phyloP scores from a whole-genome alignment of 2,888 invertebrate species.

The Thymelicus lineola region DNA sequence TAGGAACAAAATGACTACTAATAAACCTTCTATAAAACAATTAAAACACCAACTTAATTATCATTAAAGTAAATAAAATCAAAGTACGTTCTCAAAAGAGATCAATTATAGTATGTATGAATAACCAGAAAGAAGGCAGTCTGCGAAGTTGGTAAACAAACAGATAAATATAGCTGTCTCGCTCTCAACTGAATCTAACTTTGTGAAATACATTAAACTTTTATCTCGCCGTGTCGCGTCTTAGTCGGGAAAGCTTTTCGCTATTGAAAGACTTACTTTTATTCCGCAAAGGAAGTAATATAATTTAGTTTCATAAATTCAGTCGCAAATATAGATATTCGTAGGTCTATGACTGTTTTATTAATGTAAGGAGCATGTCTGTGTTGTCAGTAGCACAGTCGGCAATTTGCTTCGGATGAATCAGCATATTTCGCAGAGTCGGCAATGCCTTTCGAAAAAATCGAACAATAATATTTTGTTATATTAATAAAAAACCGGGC shows the following conservation, averaged over 20 bases:
- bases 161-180: slow-evolving; percentile 21
- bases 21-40: background rate
- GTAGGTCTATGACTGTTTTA: background rate
- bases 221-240: slow-evolving; percentile 8
- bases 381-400: too few relatives aligned
- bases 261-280: slow-evolving; percentile 4
- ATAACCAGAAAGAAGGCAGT: slow-evolving; percentile 1
- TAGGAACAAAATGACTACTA: too few relatives aligned
- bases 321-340: background rate
- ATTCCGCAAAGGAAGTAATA: background rate
- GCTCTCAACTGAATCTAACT: slow-evolving; percentile 13
- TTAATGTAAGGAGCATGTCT: background rate
- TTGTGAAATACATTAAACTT: slow-evolving; percentile 22
- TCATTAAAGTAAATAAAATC: slow-evolving; percentile 8
- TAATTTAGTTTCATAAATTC: slow-evolving; percentile 5
- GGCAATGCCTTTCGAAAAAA: too few relatives aligned
- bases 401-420: too few relatives aligned
- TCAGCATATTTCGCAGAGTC: too few relatives aligned
- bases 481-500: too few relatives aligned
- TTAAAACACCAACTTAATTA: background rate
- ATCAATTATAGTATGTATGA: slow-evolving; percentile 16
- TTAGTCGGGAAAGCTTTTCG: background rate
- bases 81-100: slow-evolving; percentile 5
- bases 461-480: too few relatives aligned
- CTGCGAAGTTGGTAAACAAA: slow-evolving; percentile 20